Conservation (phyloP, 2,113 vertebrate genomes). For the Hemiscyllium ocellatum region DNA sequence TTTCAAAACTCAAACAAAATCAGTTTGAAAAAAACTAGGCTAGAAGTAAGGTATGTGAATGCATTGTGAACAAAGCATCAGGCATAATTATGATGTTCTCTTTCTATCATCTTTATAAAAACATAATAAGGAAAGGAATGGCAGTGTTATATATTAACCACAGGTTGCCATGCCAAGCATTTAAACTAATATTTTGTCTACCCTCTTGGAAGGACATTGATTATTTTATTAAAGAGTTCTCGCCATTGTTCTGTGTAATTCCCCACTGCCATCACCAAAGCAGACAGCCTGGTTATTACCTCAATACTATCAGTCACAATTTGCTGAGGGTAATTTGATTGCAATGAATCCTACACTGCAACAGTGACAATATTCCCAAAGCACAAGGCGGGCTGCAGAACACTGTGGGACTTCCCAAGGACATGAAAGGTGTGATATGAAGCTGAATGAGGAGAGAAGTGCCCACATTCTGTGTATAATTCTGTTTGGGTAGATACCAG, state of each 20-base stretch:
- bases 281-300: not conserved
- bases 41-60: not conserved
- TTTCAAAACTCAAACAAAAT: not conserved
- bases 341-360: not conserved
- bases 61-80: not conserved
- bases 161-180: not conserved
- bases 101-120: not conserved
- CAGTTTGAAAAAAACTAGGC: not conserved
- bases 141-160: not conserved
- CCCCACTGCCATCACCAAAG: not conserved
- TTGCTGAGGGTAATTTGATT: not conserved
- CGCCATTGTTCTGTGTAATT: too few relatives aligned
- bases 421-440: not conserved
- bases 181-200: not conserved
- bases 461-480: not conserved
- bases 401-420: not conserved
- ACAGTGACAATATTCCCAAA: not conserved
- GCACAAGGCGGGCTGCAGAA: not conserved
- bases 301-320: not conserved
- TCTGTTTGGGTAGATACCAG: not conserved
- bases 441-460: not conserved
- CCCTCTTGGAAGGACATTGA: not conserved
- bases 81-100: not conserved
- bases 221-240: not conserved
- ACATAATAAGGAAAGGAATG: not conserved